Conservation (phyloP, 2,113 vertebrate genomes). For the Crotalus helleri region DNA sequence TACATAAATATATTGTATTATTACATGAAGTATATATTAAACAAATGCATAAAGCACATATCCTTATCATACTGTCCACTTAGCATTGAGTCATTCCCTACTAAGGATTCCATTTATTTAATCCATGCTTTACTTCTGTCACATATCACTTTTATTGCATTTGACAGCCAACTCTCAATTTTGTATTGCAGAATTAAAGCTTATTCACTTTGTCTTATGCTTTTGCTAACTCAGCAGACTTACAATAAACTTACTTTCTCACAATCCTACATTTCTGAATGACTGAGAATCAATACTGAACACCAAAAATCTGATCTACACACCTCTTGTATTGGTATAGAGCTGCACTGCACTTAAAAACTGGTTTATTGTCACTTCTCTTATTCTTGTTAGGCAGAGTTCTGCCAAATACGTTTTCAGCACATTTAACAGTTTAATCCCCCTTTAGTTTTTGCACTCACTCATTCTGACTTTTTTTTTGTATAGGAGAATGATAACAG, state of each 20-base stretch:
- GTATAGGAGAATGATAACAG: background rate
- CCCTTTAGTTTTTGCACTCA: background rate
- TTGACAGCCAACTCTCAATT: background rate
- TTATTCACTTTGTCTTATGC: background rate
- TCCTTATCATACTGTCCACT: background rate
- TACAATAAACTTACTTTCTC: background rate
- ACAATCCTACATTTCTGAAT: background rate
- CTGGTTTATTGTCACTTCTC: background rate
- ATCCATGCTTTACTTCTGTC: background rate
- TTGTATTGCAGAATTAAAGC: background rate
- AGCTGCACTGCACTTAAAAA: background rate
- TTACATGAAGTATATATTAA: background rate
- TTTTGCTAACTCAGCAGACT: background rate
- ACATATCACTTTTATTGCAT: background rate
- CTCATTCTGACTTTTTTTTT: background rate
- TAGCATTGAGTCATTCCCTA: background rate
- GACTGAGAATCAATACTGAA: background rate
- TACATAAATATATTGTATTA: background rate
- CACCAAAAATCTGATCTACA: background rate
- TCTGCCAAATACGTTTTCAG: background rate
- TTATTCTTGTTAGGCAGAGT: background rate
- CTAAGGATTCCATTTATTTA: background rate
- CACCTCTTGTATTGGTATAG: background rate
- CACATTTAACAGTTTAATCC: background rate
- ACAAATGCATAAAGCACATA: background rate